Evolutionary conservation across 2,888 invertebrate species (phyloP), one percentile per base, ranked within the genome.

Genomic region (Rutpela maculata): DNA sequence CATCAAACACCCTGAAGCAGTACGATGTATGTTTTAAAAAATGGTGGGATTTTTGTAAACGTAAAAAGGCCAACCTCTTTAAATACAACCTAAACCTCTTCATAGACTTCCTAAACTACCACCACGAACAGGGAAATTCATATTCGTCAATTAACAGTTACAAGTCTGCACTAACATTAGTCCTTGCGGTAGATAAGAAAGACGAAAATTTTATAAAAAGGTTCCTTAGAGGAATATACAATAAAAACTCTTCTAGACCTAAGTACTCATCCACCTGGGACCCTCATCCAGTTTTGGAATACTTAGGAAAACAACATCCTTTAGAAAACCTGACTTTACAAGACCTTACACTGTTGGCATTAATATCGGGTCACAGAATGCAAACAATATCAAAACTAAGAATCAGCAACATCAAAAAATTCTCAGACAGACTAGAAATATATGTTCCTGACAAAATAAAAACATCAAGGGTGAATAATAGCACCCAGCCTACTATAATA

Each of bases 1-100:
- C 83, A 0, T 74, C 80, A 9, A 72, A 76, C 18, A 84, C 84
- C 1, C 19, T 82, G 10, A 84, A 81, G 57, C 83, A 84, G 77
- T 85, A 85, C 67, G 65, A 74, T 19, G 76, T 74, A n/a, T 74
- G 77, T 43, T 79, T 84, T 10, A 79, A 72, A 35, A 71, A 73
- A 22, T 85, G 84, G 83, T 74, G 80, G 77, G 35, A 70, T 5
- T 85, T 80, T 71, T 80, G 84, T 74, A 10, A 60, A 17, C 22
- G n/a, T 19, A 68, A 63, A 18, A 56, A 35, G 19, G 35, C 19
- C 11, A 43, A 66, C 26, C 18, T 62, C 62, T 66, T 66, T 18
- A n/a, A 43, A 19, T 66, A 57, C 22, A 57, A 43, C 11, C 15
- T 71, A 43, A 26, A 63, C 17, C 38, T 12, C 11, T 50, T 72